Conservation (phyloP, 2,113 vertebrate species). For the Sciurus niger region DNA sequence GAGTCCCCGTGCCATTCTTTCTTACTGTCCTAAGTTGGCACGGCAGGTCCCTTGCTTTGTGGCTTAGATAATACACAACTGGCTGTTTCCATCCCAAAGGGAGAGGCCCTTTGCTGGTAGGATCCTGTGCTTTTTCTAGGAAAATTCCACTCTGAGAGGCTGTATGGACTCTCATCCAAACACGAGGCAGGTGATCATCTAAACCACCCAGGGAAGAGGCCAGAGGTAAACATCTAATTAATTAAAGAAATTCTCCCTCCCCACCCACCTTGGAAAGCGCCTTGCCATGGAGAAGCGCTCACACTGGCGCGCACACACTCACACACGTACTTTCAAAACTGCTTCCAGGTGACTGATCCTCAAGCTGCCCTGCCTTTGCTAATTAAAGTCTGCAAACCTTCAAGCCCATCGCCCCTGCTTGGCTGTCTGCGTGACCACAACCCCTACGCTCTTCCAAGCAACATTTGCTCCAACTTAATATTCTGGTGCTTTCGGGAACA, state of each 20-base stretch:
- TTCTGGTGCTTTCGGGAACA: conserved; percentile 77
- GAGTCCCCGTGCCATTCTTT: neutral
- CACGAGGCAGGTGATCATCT: conserved; percentile 56
- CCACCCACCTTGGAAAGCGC: neutral
- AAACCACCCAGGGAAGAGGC: conserved; percentile 13
- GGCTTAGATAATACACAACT: neutral
- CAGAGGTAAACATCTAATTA: conserved; percentile 65
- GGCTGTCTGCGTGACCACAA: conserved; percentile 50
- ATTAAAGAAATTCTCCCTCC: conserved; percentile 57
- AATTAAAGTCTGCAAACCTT: neutral
- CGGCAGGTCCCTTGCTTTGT: fast-evolving
- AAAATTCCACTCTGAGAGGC: neutral
- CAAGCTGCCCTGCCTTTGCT: neutral
- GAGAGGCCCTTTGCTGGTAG: neutral
- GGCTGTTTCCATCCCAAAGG: neutral
- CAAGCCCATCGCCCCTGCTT: neutral
- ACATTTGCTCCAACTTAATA: conserved; percentile 77
- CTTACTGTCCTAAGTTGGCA: neutral
- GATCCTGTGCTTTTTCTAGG: neutral
- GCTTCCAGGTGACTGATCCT: neutral
- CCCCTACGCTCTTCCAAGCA: conserved; percentile 53
- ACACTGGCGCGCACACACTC: too few relatives aligned
- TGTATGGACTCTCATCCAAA: neutral
- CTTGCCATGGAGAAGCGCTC: neutral
- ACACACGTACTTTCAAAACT: neutral